Evolutionary conservation across 1,140 invertebrate species (phyloP), one percentile per base, ranked within the genome.

Genomic region (Galleria mellonella): DNA sequence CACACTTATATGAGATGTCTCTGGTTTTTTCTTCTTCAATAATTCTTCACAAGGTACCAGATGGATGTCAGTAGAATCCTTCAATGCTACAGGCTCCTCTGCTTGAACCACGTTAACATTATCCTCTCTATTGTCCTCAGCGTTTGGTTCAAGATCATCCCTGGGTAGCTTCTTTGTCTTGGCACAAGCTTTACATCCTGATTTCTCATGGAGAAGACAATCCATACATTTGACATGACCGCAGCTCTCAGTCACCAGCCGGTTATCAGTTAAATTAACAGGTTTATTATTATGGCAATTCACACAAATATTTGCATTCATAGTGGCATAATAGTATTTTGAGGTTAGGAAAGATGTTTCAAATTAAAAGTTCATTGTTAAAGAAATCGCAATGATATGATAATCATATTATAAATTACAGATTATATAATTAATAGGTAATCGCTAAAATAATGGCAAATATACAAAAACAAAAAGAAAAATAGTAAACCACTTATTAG

Each of bases 221-320:
- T 72, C 54, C 58, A 88, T 87, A 64, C 88, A 89, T 49, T 89
- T 89, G n/a, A 73, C 65, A 61, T 89, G 88, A 3, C 88, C 88
- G 65, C 88, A 89, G 33, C 70, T 87, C 41, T 89, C 88, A 1
- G 79, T 88, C 2, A 89, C 87, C 31, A 89, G 54, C 2, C 88
- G 77, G 57, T 91, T 82, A 71, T 84, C 44, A 53, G 88, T 83
- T 13, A 45, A 46, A 49, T 86, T 85, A 10, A 83, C 65, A 47
- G 59, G 40, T 40, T 85, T 81, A 53, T 72, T 62, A 43, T 85
- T 85, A 11, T 47, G 48, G 47, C 82, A 85, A 66, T 69, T 82
- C 23, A 78, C 72, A 68, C 82, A 85, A 64, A 85, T 51, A 64
- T 72, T 61, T 28, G 66, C 42, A 66, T 73, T 72, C 82, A 85